phyloP scores from a whole-genome alignment of 2,113 vertebrate species.

The Dendropsophus ebraccatus region DNA sequence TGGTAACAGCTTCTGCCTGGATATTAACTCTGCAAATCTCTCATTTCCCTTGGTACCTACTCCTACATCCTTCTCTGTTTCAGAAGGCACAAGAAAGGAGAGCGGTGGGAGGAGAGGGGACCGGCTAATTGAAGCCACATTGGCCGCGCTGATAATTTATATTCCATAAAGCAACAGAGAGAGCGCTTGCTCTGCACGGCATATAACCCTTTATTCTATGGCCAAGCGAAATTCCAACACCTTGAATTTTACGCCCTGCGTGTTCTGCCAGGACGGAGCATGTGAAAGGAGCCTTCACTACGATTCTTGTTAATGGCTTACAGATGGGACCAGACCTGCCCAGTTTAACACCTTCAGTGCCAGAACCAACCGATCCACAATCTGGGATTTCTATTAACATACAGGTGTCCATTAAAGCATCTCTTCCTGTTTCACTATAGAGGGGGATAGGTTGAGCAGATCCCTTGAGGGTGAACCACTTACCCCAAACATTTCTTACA shows the following conservation, averaged over 20 bases:
- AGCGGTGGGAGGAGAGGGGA: not conserved
- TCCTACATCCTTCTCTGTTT: not conserved
- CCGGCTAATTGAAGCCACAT: constrained; percentile 68
- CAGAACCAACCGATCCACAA: not conserved
- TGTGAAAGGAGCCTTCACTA: constrained; percentile 52
- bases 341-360: constrained; percentile 46
- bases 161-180: constrained; percentile 59
- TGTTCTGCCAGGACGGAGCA: constrained; percentile 61
- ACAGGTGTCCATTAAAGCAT: constrained; percentile 25
- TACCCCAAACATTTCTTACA: not conserved
- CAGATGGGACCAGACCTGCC: constrained; percentile 58
- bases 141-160: constrained; percentile 63
- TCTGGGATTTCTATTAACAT: not conserved
- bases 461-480: not conserved
- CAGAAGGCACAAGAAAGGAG: not conserved
- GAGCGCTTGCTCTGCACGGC: constrained; percentile 55
- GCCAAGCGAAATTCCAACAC: constrained; percentile 74
- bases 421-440: not conserved
- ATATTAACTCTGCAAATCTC: constrained; percentile 47
- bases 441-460: not conserved
- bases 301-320: constrained; percentile 61
- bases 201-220: constrained; percentile 68
- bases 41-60: constrained; percentile 32
- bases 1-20: constrained; percentile 44
- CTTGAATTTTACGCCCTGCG: constrained; percentile 67